Base-by-base conservation (phyloP, 1,140 invertebrate species). In the Diabrotica virgifera region DNA sequence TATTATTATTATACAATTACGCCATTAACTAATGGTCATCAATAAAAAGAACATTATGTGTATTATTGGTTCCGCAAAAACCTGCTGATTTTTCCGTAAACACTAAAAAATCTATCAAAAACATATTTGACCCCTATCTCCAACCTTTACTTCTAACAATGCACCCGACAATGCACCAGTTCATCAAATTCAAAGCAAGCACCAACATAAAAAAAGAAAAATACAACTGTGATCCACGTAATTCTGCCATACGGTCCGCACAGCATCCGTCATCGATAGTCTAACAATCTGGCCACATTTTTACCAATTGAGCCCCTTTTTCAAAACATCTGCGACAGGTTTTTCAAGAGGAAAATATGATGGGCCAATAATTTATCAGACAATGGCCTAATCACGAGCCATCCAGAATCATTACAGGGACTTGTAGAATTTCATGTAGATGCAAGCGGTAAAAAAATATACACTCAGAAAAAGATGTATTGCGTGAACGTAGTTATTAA, bases 251-350 rank as follows among this genome's bases (percentile, higher is more conserved):
- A 59, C 58, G 58, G 46, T 59, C 55, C 55, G 9, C 7, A 11
- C 14, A 37, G 14, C 10, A 37, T 24, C 58, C 36, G 58, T 59
- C 58, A 59, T 24, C 24, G 58, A 59, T 59, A 59, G 37, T 59
- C 12, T 38, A 50, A 59, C 66, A 68, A 62, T 68, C 66, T 68
- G 66, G 66, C 66, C 66, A 68, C 66, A 68, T 68, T 68, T 68
- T 68, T 68, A 64, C 62, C 70, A 70, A 68, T 70, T 63, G 62
- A 58, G 56, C 63, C 68, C 71, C 72, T 64, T 67, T 46, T 71
- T 59, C 69, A 67, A 74, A 74, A 74, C 72, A 74, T 74, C 72
- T 74, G 72, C 64, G 72, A 72, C 71, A 74, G 70, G 71, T 74
- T 74, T 70, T 69, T 71, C 70, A 62, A 59, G 58, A 67, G 51